Conservation (phyloP, 1,140 invertebrate genomes). For the Drosophila saltans region DNA sequence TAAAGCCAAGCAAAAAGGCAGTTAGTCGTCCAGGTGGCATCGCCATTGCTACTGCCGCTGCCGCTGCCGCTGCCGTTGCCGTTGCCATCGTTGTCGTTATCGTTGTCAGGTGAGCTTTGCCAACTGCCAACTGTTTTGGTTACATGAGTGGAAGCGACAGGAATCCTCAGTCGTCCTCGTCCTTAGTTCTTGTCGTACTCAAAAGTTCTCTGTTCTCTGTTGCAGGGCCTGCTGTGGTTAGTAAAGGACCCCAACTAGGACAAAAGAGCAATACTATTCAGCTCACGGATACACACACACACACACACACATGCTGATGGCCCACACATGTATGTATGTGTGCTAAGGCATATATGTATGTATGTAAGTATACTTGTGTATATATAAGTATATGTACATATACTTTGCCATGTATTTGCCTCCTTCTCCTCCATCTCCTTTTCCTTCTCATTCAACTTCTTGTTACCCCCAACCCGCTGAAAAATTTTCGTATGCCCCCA, state of each 20-base stretch:
- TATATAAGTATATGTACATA: constrained; percentile 19
- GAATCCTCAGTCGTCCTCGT: constrained; percentile 47
- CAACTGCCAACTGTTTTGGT: constrained; percentile 58
- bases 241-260: constrained; percentile 73
- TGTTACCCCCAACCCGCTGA: no score
- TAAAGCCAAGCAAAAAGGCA: constrained; percentile 44
- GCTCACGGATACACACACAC: constrained; percentile 30
- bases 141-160: constrained; percentile 74
- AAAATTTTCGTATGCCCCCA: background rate
- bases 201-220: background rate
- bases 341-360: constrained; percentile 41
- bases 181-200: constrained; percentile 27
- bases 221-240: constrained; percentile 51
- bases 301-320: constrained; percentile 24
- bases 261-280: constrained; percentile 78
- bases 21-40: constrained; percentile 53
- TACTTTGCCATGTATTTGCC: constrained; percentile 70
- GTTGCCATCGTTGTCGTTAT: constrained; percentile 37
- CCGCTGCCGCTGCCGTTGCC: background rate
- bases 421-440: constrained; percentile 51
- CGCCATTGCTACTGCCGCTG: constrained; percentile 29
- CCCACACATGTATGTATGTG: constrained; percentile 7
- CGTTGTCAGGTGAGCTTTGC: constrained; percentile 32
- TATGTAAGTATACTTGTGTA: constrained; percentile 26
- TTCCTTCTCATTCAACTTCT: background rate